Evolutionary conservation across 2,797 vertebrate species (phyloP), one percentile per base, ranked within the genome.

Genomic region (Euthynnus affinis): DNA sequence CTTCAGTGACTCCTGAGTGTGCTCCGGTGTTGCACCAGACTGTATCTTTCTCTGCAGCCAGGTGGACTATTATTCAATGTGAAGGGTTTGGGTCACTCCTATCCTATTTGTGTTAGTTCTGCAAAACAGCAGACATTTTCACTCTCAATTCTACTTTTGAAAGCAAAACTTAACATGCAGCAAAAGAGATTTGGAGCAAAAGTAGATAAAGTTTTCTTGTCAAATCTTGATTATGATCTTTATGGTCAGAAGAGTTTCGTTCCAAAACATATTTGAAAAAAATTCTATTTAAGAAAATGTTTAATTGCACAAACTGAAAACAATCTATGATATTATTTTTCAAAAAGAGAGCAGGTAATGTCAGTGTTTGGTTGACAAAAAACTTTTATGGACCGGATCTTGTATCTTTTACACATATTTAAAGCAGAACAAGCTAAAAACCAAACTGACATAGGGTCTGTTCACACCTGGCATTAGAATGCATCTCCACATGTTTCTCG

Each of bases 91-190:
- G 32, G 42, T 53, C 52, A 69, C 18, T 73, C 69, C 40, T 53
- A 56, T 53, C 29, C n/a, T 59, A 46, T 72, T 10, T 18, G 48
- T 56, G 18, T 56, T 9, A 34, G 23, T 73, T 67, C 25, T 78
- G 48, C 27, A 62, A 44, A 53, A 46, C 5, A 17, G 13, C 25
- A 46, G 9, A 13, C 17, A 23, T 20, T 12, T 34, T 37, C 1
- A 18, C 9, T 59, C 59, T 73, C 5, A 3, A 20, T 40, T 57
- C 12, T 13, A 27, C 12, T 42, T 49, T 76, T 44, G 18, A 61
- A 48, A 55, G 18, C 18, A 32, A 40, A 56, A 40, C 9, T 6
- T 55, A 32, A 66, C 13, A 3, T 56, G 27, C 9, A 53, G 0
- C 4, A 20, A 2, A 9, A 37, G 18, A 8, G 10, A 20, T 46